Base-by-base conservation (phyloP, 2,797 vertebrate genomes). In the Melanotaenia parkinsoni region DNA sequence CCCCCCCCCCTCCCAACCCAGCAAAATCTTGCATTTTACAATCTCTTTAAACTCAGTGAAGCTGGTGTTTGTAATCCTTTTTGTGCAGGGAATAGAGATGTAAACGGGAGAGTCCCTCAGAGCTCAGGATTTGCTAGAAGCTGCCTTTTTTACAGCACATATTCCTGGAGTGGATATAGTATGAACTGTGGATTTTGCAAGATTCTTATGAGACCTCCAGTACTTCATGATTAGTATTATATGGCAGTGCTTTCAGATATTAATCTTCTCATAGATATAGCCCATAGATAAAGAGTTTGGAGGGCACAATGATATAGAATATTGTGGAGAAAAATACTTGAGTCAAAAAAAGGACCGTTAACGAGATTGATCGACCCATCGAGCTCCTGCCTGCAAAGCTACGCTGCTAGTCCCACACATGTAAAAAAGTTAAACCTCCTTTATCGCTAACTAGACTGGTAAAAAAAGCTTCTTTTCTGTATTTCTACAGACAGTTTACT, bases 11-110 rank as follows among this genome's bases (percentile, higher is more conserved):
- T 30, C 54, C 58, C 38, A 50, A 16, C 61, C 18, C 62, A 14
- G 37, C 51, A 37, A 60, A 63, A 79, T 73, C 63, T 76, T 72
- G 65, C 58, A 71, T 82, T 83, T 79, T 75, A 76, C 73, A 74
- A 73, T 79, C 61, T 76, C 81, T 86, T 81, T 74, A 81, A 75
- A 67, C 57, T 68, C 57, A 37, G 40, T 68, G 72, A 87, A 85
- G 78, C 76, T 80, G 72, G 3, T 79, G 74, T 83, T 85, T 85
- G 87, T 88, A 88, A 86, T 89, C 83, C 76, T 30, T 86, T 88
- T 86, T 81, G 62, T 81, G 69, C 71, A 54, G 79, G 79, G 72
- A 87, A 86, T 79, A 84, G 67, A 86, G 77, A 86, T 82, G 79
- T 84, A 83, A 88, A 87, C 67, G 77, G 76, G 63, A 73, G 79